Base-by-base conservation (phyloP, 2,113 vertebrate species). In the Dascyllus trimaculatus region DNA sequence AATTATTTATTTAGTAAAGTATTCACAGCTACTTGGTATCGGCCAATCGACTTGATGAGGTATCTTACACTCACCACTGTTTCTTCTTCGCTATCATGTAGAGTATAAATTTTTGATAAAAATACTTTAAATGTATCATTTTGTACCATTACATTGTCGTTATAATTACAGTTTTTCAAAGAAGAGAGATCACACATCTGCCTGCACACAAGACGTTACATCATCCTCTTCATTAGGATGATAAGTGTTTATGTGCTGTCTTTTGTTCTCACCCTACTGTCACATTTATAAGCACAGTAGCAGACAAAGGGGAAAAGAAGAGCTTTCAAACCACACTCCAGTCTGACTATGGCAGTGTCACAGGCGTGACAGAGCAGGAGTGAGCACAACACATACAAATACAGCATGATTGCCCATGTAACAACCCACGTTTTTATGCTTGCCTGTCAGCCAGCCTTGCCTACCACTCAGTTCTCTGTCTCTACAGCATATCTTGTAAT, bases 221-320 rank as follows among this genome's bases (percentile, higher is more conserved):
- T 78, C 64, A 84, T n/a, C 52, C 62, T 68, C 63, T 69, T 59
- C 45, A 80, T 65, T 70, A 56, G 61, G 17, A 74, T 67, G 19
- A 75, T 46, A 53, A 73, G 67, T 15, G 65, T 63, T 72, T 85
- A 38, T 29, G 57, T 29, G 60, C 10, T 29, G 64, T 56, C 57
- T 66, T 74, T 79, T 81, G 77, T 54, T 81, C 57, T 43, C 72
- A 78, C 52, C 73, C 65, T 71, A 83, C 86, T 78, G 74, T 68
- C 29, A 17, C 22, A 32, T 87, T 84, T 81, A 25, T 38, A 62
- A 81, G 74, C 35, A 75, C 78, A 74, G 74, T 32, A 40, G 52
- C 62, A 81, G 84, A 78, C 72, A 84, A 76, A 78, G 56, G 40
- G 9, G 61, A 40, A 71, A n/a, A 64, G 29, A 71, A 60, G 54